Conservation (phyloP, 2,888 invertebrate genomes). For the Plemyria rubiginata region DNA sequence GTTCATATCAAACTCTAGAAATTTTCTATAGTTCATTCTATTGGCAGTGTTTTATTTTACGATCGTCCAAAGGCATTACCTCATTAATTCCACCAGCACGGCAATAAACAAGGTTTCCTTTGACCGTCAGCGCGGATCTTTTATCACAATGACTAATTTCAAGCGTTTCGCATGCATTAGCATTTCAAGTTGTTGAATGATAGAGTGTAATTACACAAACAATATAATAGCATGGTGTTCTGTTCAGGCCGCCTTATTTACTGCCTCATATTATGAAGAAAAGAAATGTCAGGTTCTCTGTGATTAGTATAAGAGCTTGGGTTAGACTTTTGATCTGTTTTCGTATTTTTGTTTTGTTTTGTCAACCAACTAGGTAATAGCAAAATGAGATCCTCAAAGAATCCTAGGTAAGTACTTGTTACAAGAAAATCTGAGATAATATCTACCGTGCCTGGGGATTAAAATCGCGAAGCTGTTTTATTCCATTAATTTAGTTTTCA, state of each 20-base stretch:
- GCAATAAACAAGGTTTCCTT: slow-evolving; percentile 39
- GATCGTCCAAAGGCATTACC: slow-evolving; percentile 33
- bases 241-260: slow-evolving; percentile 62
- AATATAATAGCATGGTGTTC: slow-evolving; percentile 74
- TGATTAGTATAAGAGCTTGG: slow-evolving; percentile 23
- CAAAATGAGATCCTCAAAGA: too few species aligned
- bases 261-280: slow-evolving; percentile 59
- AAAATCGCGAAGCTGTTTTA: too few species aligned
- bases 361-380: too few species aligned
- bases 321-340: background rate
- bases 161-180: slow-evolving; percentile 66
- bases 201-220: slow-evolving; percentile 75
- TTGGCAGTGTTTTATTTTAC: slow-evolving; percentile 26
- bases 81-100: slow-evolving; percentile 35
- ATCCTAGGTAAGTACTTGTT: too few species aligned
- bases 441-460: too few species aligned
- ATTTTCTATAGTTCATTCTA: slow-evolving; percentile 21
- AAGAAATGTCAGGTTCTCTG: slow-evolving; percentile 64
- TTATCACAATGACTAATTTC: slow-evolving; percentile 61
- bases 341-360: background rate
- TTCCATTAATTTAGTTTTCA: too few species aligned
- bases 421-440: too few species aligned
- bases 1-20: slow-evolving; percentile 4
- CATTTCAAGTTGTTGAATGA: slow-evolving; percentile 67
- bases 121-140: slow-evolving; percentile 42